These are phyloP conservation scores for Atrichornis clamosus DNA, from an alignment of 2,113 vertebrate genomes.

Conservation along the genomic window DNA sequence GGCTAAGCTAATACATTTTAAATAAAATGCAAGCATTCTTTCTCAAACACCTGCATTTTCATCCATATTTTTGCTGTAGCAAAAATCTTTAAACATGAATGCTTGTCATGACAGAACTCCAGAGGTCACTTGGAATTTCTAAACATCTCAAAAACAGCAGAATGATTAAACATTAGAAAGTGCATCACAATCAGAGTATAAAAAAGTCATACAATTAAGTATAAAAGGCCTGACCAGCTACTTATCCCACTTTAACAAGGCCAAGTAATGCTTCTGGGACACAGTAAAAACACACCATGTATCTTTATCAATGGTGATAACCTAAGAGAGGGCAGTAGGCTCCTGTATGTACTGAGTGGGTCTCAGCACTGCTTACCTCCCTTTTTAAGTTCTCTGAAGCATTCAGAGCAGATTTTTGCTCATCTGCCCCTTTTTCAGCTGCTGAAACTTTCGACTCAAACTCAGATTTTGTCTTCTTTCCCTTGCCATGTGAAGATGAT, in stretches of 20 bases:
- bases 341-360: background rate
- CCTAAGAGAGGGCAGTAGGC: background rate
- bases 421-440: constrained; percentile 45
- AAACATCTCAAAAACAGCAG: background rate
- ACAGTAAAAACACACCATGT: background rate
- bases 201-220: background rate
- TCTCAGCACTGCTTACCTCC: constrained; percentile 65
- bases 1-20: background rate
- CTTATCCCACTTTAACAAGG: background rate
- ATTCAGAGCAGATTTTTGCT: constrained; percentile 73
- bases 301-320: background rate
- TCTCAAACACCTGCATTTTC: background rate
- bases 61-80: background rate
- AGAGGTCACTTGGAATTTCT: background rate
- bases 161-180: background rate
- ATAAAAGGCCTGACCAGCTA: background rate
- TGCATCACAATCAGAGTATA: background rate
- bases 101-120: background rate
- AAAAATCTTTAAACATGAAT: background rate
- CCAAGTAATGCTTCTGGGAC: background rate
- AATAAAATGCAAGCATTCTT: background rate
- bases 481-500: constrained; percentile 75
- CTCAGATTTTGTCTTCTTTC: constrained; percentile 76
- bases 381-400: constrained; percentile 74
- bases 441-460: constrained; percentile 72